Conservation (phyloP, 2,888 invertebrate genomes). For the Lasioglossum marginatum region DNA sequence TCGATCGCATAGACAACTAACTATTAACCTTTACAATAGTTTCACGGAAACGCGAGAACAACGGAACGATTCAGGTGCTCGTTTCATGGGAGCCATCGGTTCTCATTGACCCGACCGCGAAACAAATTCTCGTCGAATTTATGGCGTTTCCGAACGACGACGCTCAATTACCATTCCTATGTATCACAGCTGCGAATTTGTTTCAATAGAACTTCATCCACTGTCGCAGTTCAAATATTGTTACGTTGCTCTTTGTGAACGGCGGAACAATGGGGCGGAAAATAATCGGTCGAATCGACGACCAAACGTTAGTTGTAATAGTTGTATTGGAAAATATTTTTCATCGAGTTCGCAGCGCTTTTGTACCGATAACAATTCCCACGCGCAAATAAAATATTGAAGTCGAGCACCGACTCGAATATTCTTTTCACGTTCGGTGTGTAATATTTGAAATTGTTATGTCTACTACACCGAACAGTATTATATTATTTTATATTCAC, state of each 20-base stretch:
- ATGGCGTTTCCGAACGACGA: not conserved
- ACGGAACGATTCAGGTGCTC: not conserved
- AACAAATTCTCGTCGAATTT: not conserved
- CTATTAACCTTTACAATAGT: constrained; percentile 16
- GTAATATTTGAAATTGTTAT: no score
- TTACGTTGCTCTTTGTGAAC: not conserved
- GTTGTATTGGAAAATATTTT: not conserved
- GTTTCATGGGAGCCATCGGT: not conserved
- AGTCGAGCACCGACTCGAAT: not conserved
- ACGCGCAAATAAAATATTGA: not conserved
- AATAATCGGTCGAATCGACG: not conserved
- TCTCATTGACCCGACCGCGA: not conserved
- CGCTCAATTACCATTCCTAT: not conserved
- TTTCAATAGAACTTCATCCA: not conserved
- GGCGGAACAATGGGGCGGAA: not conserved
- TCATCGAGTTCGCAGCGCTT: not conserved
- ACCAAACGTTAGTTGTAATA: not conserved
- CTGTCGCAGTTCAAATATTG: not conserved
- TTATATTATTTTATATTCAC: no score
- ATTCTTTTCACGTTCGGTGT: not conserved
- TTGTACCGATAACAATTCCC: not conserved
- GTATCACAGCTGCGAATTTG: not conserved
- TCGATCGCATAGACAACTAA: not conserved
- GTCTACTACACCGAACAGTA: no score
- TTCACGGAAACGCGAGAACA: not conserved